Evolutionary conservation across 2,113 vertebrate species (phyloP), one percentile per base, ranked within the genome.

Genomic region (Pogonocichla stellata): DNA sequence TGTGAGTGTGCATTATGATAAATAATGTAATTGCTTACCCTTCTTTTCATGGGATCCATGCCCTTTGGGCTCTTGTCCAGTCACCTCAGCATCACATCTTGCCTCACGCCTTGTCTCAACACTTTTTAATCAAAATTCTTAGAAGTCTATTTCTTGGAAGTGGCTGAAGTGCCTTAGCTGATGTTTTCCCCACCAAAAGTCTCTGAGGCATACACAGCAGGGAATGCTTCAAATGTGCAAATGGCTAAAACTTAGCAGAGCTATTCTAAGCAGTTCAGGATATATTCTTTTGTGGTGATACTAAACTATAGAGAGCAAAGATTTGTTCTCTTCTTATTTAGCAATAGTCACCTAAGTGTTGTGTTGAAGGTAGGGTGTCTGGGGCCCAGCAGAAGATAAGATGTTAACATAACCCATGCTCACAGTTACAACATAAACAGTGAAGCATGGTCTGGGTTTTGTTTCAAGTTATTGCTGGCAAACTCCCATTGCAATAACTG

Each of bases 101-200:
- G 71, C 45, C 64, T 92, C 75, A 34, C 38, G 85, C 54, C 50
- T 86, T 1, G 1, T 75, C 60, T 70, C 86, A 70, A 67, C 2
- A 10, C 33, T 94, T 92, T 73, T 92, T 78, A 93, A 94, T 94
- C 75, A 88, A 90, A 92, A 83, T 95, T 79, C 93, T 72, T 91
- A 80, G 93, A 95, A 95, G 58, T 54, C 53, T 79, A 5, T 3
- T 92, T 96, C 95, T 95, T 92, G 89, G 91, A 95, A 96, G 71
- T n/a, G 50, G 42, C 57, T 65, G 43, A 79, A 81, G 43, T 0
- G 54, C 45, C 66, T 87, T 50, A 78, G 23, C 48, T 5, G 69
- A 85, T 2, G 3, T 26, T 92, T 92, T 78, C 23, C n/a, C 7
- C 50, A 75, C 66, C 31, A 79, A 58, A 42, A 74, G 8, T 71